A percentile compares a stretch with the other conserved stretches of the same genome.
Evolutionary conservation across 2,113 vertebrate species (phyloP).

Genomic region (Xerus inauris): DNA sequence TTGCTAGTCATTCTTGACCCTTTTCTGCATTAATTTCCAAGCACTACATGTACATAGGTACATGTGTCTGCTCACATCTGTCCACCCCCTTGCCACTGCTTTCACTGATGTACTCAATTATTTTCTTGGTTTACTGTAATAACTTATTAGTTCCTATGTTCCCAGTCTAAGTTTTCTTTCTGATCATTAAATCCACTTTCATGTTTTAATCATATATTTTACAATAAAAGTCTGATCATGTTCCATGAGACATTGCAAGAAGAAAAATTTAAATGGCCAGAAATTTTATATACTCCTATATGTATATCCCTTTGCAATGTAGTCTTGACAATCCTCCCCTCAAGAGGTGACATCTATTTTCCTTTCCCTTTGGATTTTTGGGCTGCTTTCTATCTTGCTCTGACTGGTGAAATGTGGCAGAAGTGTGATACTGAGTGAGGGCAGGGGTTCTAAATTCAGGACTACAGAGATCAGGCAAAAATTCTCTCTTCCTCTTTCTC

Average conservation of each 20-base stretch:
- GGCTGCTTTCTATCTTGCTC: background rate
- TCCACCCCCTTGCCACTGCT: background rate
- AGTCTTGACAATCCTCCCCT: background rate
- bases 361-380: background rate
- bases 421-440: background rate
- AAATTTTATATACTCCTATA: background rate
- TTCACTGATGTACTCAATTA: background rate
- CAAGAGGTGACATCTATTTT: background rate
- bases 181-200: background rate
- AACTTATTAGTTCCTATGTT: background rate
- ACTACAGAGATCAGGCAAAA: background rate
- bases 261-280: background rate
- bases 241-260: background rate
- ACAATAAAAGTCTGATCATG: slow-evolving; percentile 10
- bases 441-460: background rate
- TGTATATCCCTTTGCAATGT: background rate
- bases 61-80: background rate
- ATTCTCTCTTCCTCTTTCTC: background rate
- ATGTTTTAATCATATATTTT: background rate
- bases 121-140: background rate
- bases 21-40: background rate
- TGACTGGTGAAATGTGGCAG: background rate
- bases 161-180: slow-evolving; percentile 39
- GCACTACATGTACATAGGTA: background rate
- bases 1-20: background rate